Conservation (phyloP, 1,140 invertebrate genomes). For the Zaprionus capensis region DNA sequence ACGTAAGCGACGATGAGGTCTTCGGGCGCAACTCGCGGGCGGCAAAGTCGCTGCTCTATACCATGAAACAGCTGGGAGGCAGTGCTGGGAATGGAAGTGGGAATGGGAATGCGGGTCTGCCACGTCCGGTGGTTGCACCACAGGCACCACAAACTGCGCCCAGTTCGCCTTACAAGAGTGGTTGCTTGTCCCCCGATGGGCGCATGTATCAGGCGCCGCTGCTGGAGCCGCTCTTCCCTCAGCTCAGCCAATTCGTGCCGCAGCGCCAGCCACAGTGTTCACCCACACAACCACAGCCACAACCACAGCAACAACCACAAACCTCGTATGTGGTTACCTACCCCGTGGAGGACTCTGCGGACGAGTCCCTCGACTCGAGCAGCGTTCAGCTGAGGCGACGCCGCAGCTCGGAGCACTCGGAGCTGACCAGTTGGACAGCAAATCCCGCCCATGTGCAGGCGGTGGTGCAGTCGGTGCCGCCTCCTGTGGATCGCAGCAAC, state of each 20-base stretch:
- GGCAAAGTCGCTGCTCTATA: conserved; percentile 70
- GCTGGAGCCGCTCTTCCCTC: conserved; percentile 78
- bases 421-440: conserved; percentile 75
- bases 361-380: conserved; percentile 53
- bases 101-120: neutral
- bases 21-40: conserved; percentile 75
- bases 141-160: conserved; percentile 37
- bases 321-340: conserved; percentile 75
- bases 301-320: conserved; percentile 47
- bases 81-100: neutral
- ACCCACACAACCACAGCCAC: conserved; percentile 24
- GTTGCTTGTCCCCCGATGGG: conserved; percentile 75
- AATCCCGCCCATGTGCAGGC: conserved; percentile 67
- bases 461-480: conserved; percentile 16
- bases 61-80: conserved; percentile 72
- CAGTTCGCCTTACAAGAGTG: conserved; percentile 57
- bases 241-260: conserved; percentile 68
- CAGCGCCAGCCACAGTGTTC: conserved; percentile 59
- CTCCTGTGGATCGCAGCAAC: conserved; percentile 52
- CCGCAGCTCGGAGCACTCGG: conserved; percentile 70
- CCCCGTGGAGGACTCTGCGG: conserved; percentile 70
- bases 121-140: neutral
- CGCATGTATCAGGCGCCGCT: conserved; percentile 74
- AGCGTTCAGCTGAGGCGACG: conserved; percentile 29
- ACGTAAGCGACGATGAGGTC: conserved; percentile 78